Evolutionary conservation across 2,113 vertebrate species (phyloP), one percentile per base, ranked within the genome.

Genomic region (Pseudopipra pipra): DNA sequence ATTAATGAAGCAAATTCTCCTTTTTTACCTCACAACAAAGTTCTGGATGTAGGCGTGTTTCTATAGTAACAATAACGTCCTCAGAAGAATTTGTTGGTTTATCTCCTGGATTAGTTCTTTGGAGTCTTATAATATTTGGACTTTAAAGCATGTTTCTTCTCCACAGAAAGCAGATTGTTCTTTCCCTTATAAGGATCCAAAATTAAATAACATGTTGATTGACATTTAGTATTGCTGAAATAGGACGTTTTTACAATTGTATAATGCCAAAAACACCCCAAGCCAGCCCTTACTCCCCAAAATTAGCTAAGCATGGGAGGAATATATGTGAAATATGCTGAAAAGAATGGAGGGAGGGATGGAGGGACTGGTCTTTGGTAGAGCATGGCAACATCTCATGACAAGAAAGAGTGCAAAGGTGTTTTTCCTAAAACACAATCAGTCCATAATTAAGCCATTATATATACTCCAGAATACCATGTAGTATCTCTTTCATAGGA

Each of bases 21-120:
- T 43, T 70, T 90, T 72, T 46, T 88, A 58, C 49, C 61, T 86
- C 83, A 52, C 43, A 63, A 14, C 12, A 21, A 78, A 51, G 33
- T 66, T 94, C 63, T 80, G 63, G 47, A 81, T 80, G 55, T 80
- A 85, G 51, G 31, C 43, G 77, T 63, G 90, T 95, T 95, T 94
- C 82, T 94, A 67, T 77, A 84, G 82, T 55, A 96, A 94, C 82
- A 91, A 35, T 61, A 82, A 76, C 52, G 14, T 52, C 79, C 85
- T 86, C 51, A 67, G 71, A 67, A 54, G 30, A 83, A 55, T 86
- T 62, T 79, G 7, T 44, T 88, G 54, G 13, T 87, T 89, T 94
- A 62, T 77, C 58, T 90, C 25, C 67, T 80, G 35, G 74, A 73
- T 83, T 91, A 83, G 73, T 94, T 91, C 37, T 89, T 46, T 70